Conservation (phyloP, 2,113 vertebrate genomes). For the Salvelinus sp. region DNA sequence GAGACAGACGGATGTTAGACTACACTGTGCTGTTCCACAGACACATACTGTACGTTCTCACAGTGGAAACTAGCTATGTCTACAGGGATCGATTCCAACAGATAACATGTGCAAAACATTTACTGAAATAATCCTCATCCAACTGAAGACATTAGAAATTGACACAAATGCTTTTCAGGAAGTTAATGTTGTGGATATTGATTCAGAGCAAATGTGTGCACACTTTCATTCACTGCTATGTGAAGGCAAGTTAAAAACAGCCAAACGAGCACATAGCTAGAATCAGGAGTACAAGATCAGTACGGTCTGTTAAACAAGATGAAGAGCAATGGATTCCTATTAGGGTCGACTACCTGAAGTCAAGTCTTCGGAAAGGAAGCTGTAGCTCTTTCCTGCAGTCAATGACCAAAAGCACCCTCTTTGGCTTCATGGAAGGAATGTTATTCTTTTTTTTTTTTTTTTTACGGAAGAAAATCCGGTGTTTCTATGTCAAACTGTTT, state of each 20-base stretch:
- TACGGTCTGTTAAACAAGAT: constrained; percentile 58
- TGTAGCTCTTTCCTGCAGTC: neutral
- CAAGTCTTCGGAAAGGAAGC: constrained; percentile 17
- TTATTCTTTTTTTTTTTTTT: no score
- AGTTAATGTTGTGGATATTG: constrained; percentile 29
- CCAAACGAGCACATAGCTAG: constrained; percentile 52
- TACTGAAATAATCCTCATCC: constrained; percentile 10
- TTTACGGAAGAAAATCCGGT: no score
- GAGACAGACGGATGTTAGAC: neutral
- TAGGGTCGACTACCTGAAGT: constrained; percentile 39
- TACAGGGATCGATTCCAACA: neutral
- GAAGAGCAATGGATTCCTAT: constrained; percentile 67
- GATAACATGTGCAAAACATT: neutral
- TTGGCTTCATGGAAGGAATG: no score
- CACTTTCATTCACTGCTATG: neutral
- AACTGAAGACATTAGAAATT: constrained; percentile 24
- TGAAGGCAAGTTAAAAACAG: constrained; percentile 42
- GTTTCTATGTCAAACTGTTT: no score
- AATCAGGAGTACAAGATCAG: constrained; percentile 63
- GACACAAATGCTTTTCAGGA: neutral
- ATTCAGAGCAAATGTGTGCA: constrained; percentile 14
- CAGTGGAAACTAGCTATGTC: neutral
- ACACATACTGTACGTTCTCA: neutral
- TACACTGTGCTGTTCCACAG: neutral
- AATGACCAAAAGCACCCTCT: no score